phyloP scores from a whole-genome alignment of 2,797 vertebrate species.

The Kryptolebias ocellatus region DNA sequence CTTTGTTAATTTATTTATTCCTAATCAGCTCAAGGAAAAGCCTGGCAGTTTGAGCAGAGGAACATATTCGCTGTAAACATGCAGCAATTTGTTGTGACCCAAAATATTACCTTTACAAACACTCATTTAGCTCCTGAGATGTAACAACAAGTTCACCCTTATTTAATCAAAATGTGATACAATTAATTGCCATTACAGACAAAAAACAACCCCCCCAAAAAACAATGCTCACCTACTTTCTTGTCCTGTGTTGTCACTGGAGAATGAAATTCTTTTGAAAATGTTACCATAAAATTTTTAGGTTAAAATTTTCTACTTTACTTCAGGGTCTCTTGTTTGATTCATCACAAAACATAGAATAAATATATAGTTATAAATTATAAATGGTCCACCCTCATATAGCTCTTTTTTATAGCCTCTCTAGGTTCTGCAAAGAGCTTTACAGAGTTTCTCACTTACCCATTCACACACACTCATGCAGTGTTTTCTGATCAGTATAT shows the following conservation, averaged over 20 bases:
- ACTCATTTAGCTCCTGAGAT: constrained; percentile 6
- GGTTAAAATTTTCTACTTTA: too few species aligned
- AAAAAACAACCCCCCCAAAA: background rate
- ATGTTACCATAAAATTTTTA: background rate
- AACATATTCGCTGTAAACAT: constrained; percentile 28
- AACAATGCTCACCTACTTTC: background rate
- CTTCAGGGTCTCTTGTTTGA: too few species aligned
- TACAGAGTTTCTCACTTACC: too few species aligned
- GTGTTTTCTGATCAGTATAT: too few species aligned
- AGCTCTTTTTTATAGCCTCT: too few species aligned
- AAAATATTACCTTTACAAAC: constrained; percentile 60
- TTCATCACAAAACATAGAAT: too few species aligned
- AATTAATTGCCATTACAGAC: constrained; percentile 8
- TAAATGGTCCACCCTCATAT: too few species aligned
- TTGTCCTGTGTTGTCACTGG: background rate
- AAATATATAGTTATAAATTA: too few species aligned
- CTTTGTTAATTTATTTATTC: constrained; percentile 72
- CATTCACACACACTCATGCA: too few species aligned
- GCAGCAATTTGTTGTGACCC: constrained; percentile 63
- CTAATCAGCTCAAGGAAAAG: constrained; percentile 58
- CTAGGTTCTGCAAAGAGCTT: too few species aligned
- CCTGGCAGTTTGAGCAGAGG: constrained; percentile 18
- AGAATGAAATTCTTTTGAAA: background rate
- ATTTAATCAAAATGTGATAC: constrained; percentile 29
- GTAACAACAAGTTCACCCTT: constrained; percentile 31